Percentiles rank a stretch among this genome's conserved stretches.
Evolutionary conservation across 2,888 invertebrate species (phyloP).

Genomic region (Philaethria dido): DNA sequence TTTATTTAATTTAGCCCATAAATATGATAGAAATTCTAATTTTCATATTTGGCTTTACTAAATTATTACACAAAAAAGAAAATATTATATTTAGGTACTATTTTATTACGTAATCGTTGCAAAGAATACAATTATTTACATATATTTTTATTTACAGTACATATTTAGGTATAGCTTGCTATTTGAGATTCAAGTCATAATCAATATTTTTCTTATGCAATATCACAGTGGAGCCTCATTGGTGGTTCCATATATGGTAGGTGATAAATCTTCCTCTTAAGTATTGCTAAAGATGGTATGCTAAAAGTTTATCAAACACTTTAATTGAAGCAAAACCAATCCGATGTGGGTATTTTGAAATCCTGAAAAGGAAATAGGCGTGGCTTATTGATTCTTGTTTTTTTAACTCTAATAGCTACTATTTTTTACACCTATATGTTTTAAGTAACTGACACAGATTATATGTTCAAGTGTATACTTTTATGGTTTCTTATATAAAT

Average conservation of each 20-base stretch:
- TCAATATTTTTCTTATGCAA: conserved; percentile 24
- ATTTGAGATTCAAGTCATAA: not conserved
- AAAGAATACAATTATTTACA: too few species aligned
- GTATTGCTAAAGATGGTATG: conserved; percentile 58
- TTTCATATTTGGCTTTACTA: too few species aligned
- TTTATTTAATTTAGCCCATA: too few species aligned
- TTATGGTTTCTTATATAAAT: not conserved
- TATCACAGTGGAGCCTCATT: conserved; percentile 33
- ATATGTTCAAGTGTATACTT: not conserved
- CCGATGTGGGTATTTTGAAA: conserved; percentile 45
- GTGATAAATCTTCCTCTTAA: conserved; percentile 40
- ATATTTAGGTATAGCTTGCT: not conserved
- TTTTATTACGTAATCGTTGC: too few species aligned
- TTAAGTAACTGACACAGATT: not conserved
- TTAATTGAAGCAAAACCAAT: conserved; percentile 45
- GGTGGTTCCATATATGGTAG: conserved; percentile 50
- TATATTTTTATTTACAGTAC: not conserved
- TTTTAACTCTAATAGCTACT: conserved; percentile 11
- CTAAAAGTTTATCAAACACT: conserved; percentile 53
- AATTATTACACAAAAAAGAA: too few species aligned
- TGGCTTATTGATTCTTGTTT: conserved; percentile 41
- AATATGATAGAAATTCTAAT: too few species aligned
- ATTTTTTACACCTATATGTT: not conserved
- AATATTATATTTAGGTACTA: too few species aligned
- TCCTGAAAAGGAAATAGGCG: conserved; percentile 64